phyloP scores from a whole-genome alignment of 2,113 vertebrate genomes.

The Hemichromis elongatus region DNA sequence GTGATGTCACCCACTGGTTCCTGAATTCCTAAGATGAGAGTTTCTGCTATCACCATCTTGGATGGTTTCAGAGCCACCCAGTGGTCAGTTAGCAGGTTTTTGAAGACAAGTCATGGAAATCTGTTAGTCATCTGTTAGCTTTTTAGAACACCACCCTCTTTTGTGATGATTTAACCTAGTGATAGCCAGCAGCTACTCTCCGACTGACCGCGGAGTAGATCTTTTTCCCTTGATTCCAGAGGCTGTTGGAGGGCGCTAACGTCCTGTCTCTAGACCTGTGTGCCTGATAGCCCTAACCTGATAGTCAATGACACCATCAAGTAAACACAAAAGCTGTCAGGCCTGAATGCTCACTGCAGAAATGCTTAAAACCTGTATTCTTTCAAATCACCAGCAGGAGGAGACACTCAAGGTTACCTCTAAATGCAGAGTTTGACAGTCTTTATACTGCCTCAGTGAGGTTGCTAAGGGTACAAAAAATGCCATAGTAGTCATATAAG shows the following conservation, averaged over 20 bases:
- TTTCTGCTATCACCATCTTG: accelerated
- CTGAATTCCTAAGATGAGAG: background rate
- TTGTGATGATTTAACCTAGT: background rate
- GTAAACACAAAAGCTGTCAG: background rate
- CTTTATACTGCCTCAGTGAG: background rate
- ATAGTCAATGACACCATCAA: background rate
- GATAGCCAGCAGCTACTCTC: background rate
- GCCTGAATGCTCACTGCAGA: background rate
- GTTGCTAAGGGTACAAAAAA: background rate
- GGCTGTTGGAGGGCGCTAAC: accelerated
- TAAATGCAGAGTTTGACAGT: accelerated
- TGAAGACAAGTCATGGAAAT: background rate
- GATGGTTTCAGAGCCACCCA: background rate
- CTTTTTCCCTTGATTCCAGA: background rate
- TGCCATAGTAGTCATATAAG: background rate
- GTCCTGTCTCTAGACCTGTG: background rate
- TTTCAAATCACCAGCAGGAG: background rate
- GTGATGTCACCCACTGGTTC: background rate
- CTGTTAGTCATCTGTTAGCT: background rate
- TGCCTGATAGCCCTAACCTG: background rate
- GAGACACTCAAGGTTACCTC: background rate
- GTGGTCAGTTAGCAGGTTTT: background rate
- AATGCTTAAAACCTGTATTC: background rate
- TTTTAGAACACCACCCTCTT: background rate
- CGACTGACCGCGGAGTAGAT: background rate